These are phyloP conservation scores for Ahaetulla prasina DNA, from an alignment of 2,113 vertebrate species.

Conservation along the genomic window DNA sequence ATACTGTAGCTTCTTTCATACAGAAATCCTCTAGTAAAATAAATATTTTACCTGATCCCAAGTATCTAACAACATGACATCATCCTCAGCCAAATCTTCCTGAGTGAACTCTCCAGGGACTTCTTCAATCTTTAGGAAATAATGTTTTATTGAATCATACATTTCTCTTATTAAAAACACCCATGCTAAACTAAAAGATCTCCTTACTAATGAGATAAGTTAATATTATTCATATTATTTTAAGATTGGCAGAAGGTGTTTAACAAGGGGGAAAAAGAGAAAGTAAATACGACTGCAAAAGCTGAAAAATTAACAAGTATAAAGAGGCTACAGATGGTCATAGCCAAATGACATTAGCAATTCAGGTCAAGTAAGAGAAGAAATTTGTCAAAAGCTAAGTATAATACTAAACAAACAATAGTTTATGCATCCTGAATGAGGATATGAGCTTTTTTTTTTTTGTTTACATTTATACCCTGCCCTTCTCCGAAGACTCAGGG, in stretches of 20 bases:
- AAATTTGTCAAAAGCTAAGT: background rate
- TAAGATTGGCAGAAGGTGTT: background rate
- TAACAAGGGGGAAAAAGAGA: background rate
- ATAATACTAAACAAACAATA: background rate
- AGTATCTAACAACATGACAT: conserved; percentile 90
- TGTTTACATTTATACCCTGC: no score
- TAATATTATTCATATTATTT: background rate
- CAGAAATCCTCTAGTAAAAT: conserved; percentile 1
- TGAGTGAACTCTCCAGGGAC: conserved; percentile 91
- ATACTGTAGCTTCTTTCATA: background rate
- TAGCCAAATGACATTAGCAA: background rate
- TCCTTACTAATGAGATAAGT: background rate
- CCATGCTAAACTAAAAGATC: accelerated
- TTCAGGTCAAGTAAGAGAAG: background rate
- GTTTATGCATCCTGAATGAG: background rate
- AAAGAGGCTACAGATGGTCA: background rate
- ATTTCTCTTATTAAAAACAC: background rate
- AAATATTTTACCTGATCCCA: conserved; percentile 85
- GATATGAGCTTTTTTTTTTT: no score
- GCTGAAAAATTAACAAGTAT: background rate
- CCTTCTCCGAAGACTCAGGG: no score
- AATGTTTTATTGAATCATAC: background rate
- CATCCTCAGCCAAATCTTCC: conserved; percentile 90
- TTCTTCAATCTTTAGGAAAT: conserved; percentile 82
- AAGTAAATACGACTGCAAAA: background rate